A percentile compares a stretch with the other conserved stretches of the same genome.
Conservation (phyloP, 2,797 vertebrate genomes). For the Hoplostethus atlanticus region DNA sequence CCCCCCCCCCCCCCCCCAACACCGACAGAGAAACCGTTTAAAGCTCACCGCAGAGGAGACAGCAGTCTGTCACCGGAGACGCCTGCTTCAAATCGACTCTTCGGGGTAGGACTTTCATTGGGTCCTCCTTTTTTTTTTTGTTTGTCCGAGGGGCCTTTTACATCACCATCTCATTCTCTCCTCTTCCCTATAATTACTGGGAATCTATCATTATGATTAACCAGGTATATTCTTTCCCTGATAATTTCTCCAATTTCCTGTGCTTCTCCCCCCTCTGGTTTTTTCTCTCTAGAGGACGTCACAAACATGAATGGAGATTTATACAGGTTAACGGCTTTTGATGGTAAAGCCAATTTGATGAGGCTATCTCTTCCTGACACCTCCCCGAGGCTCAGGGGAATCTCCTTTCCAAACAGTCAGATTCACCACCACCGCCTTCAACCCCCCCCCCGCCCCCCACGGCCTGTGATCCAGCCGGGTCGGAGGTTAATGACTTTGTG, state of each 20-base stretch:
- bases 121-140: no score
- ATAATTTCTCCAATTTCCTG: conserved; percentile 5
- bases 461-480: conserved; percentile 66
- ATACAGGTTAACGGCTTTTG: conserved; percentile 49
- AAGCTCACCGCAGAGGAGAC: conserved; percentile 66
- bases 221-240: conserved; percentile 10
- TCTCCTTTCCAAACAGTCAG: conserved; percentile 71
- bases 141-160: background rate
- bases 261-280: conserved; percentile 1
- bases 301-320: conserved; percentile 51
- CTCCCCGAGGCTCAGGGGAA: conserved; percentile 60
- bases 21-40: conserved; percentile 82
- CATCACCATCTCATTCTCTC: background rate
- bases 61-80: conserved; percentile 79
- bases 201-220: conserved; percentile 23
- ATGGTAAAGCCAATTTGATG: conserved; percentile 64
- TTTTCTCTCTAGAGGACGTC: conserved; percentile 27
- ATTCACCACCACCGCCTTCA: background rate
- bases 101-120: conserved; percentile 12
- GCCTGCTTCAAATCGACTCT: conserved; percentile 74
- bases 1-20: conserved; percentile 3
- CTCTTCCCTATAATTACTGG: background rate
- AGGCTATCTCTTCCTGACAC: conserved; percentile 64
- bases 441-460: conserved; percentile 38
- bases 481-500: conserved; percentile 85